Evolutionary conservation across 2,888 invertebrate species (phyloP).

Genomic region (Mythimna albipuncta): DNA sequence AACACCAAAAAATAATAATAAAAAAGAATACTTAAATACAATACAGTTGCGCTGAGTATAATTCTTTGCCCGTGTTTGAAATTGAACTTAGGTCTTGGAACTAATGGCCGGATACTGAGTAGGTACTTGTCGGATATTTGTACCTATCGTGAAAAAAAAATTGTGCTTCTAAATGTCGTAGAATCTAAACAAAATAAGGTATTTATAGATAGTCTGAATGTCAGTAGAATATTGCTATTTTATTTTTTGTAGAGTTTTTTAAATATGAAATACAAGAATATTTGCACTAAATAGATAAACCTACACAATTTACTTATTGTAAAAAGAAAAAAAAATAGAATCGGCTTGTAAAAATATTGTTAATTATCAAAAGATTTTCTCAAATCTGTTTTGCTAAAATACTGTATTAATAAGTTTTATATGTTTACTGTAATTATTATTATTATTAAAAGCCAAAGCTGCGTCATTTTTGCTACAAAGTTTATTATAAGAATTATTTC

Average conservation of each 20-base stretch:
- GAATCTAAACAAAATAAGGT: background rate
- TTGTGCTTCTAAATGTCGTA: constrained; percentile 16
- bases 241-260: background rate
- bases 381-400: constrained; percentile 22
- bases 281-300: background rate
- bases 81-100: background rate
- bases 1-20: no score
- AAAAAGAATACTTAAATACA: no score
- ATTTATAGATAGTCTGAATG: constrained; percentile 16
- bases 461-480: constrained; percentile 56
- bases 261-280: background rate
- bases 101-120: background rate
- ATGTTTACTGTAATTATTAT: constrained; percentile 15
- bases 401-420: constrained; percentile 4
- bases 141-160: background rate
- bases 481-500: constrained; percentile 39
- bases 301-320: constrained; percentile 5
- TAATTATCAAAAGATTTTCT: background rate
- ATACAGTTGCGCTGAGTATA: no score
- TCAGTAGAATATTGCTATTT: constrained; percentile 14
- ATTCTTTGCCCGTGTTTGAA: background rate
- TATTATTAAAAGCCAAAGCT: constrained; percentile 39
- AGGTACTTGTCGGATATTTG: background rate
- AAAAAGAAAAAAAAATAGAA: background rate
- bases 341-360: constrained; percentile 4